Conservation (phyloP, 2,888 invertebrate genomes). For the Salticus scenicus region DNA sequence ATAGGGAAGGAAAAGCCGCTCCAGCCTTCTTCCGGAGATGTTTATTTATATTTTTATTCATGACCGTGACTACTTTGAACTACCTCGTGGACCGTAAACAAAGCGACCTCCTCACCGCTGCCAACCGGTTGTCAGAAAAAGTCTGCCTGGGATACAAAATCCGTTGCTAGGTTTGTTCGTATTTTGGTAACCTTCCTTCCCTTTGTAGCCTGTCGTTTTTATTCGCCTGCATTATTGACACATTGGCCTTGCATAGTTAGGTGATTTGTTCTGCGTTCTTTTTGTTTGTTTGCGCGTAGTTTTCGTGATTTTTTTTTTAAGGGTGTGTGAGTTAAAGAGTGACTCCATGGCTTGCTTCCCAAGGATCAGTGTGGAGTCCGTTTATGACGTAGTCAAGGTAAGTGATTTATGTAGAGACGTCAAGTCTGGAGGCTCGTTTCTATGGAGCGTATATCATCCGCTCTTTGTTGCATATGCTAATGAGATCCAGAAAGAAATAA, state of each 20-base stretch:
- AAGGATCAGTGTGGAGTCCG: no score
- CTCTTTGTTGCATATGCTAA: no score
- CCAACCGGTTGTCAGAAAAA: neutral
- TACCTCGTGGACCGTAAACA: constrained; percentile 31
- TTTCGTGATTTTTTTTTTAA: no score
- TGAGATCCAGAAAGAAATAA: no score
- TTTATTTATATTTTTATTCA: constrained; percentile 44
- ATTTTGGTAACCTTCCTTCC: constrained; percentile 6
- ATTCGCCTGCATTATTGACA: constrained; percentile 41
- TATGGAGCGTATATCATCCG: no score
- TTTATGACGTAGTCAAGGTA: no score
- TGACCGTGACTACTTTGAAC: constrained; percentile 33
- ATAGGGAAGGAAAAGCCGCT: neutral
- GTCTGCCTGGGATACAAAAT: neutral
- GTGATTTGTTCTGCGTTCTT: neutral
- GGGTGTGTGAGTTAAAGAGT: no score
- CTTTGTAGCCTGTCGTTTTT: neutral
- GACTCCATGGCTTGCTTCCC: no score
- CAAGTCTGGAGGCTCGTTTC: no score
- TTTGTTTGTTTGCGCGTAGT: neutral
- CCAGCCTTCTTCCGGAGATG: neutral
- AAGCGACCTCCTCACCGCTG: constrained; percentile 33
- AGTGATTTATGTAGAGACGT: no score
- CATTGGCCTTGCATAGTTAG: constrained; percentile 36
- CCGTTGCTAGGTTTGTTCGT: no score